Base-by-base conservation (phyloP, 2,113 vertebrate genomes). In the Eulemur rufifrons region DNA sequence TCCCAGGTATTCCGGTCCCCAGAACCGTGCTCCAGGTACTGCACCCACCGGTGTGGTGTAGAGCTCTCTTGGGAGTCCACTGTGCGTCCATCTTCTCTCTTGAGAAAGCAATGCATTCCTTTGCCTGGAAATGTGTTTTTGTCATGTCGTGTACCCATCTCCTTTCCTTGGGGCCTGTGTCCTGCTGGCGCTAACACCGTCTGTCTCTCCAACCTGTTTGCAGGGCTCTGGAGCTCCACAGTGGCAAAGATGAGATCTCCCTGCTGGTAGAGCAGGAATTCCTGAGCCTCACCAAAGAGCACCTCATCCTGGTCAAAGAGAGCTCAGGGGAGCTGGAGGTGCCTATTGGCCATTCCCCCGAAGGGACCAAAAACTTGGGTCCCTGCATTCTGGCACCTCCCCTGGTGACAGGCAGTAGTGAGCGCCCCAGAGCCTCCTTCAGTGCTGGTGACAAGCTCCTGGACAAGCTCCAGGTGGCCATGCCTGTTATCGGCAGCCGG, bases 211-310 rank as follows among this genome's bases (percentile, higher is more conserved):
- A 47, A 66, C 47, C 73, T 64, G 39, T 95, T 95, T 54, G 14
- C 73, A 98, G 96, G 86, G 89, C 96, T 71, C 82, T 95, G 87
- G 96, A 97, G 54, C 91, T 95, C 52, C 91, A 76, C 45, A 37
- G 63, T 2, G 37, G 78, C 61, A 98, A 97, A 74, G 97, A 98
- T 11, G 95, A 98, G 64, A 98, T 98, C 84, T 98, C 98, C 63
- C 59, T 96, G 69, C 86, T 98, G 91, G 97, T 98, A 96, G 97
- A 98, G 76, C 97, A 98, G 56, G 96, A 98, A 84, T 97, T 98
- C 95, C 68, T 96, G 56, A 98, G 89, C 29, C 98, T 98, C 63
- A 91, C 97, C 37, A 81, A 97, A 77, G 98, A 98, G 81, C 97
- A 98, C 89, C 92, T 95, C 39, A 96, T 94, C 23, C 92, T 98